These are phyloP conservation scores for Brachymystax lenok DNA, from an alignment of 2,797 vertebrate genomes.

Conservation along the genomic window DNA sequence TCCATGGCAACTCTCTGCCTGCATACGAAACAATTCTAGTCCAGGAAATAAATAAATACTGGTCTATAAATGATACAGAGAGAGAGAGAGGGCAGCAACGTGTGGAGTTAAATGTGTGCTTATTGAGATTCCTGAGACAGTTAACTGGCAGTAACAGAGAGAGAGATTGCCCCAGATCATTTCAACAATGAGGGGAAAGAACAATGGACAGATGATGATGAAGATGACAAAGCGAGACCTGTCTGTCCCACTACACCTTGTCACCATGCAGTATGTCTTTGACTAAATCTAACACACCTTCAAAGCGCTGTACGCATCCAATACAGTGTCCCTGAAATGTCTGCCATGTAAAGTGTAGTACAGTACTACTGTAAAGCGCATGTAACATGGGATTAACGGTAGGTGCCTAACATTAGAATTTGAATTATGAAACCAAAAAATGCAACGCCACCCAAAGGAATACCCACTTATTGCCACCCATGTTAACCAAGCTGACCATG, in stretches of 20 bases:
- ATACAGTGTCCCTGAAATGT: not conserved
- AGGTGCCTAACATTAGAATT: slow-evolving; percentile 30
- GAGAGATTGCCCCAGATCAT: not conserved
- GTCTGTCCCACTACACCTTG: not conserved
- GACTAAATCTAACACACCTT: not conserved
- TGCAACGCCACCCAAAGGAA: slow-evolving; percentile 23
- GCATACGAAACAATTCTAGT: slow-evolving; percentile 73
- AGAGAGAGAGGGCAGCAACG: no score
- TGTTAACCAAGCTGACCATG: not conserved
- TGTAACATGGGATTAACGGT: slow-evolving; percentile 59
- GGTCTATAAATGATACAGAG: slow-evolving; percentile 46
- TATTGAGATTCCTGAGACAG: slow-evolving; percentile 14
- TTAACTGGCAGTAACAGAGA: not conserved
- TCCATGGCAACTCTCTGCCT: slow-evolving; percentile 89
- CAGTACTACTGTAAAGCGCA: slow-evolving; percentile 35
- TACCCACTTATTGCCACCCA: slow-evolving; percentile 46
- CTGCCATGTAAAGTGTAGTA: not conserved
- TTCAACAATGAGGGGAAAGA: not conserved
- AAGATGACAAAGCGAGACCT: not conserved
- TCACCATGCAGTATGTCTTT: not conserved
- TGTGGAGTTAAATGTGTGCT: not conserved
- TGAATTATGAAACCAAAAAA: slow-evolving; percentile 37
- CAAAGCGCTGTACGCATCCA: not conserved
- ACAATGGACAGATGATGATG: not conserved
- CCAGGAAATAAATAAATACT: slow-evolving; percentile 67